Base-by-base conservation (phyloP, 2,797 vertebrate genomes). In the Microctenopoma steveboyesi region DNA sequence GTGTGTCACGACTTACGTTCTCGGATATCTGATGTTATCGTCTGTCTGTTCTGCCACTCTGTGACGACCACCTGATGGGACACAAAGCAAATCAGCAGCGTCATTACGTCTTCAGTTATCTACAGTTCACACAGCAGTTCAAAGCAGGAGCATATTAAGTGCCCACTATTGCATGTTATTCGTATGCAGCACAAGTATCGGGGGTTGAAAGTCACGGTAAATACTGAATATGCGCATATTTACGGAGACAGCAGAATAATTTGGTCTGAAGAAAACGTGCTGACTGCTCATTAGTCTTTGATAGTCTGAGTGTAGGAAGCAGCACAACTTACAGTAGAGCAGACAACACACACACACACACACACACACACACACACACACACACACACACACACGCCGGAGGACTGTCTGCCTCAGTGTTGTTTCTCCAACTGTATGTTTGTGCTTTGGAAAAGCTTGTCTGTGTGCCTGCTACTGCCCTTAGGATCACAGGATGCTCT, bases 381-480 rank as follows among this genome's bases (percentile, higher is more conserved):
- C 28, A 56, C 52, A 60, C 16, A 60, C 33, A 40, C 12, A 63
- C 37, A 45, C 25, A 47, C 2, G 61, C 81, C 82, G 62, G 46
- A 73, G 72, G 83, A 79, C 77, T 75, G 79, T 84, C 78, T 86
- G 77, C 76, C 55, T 59, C 64, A 47, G 50, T 46, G 51, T 53
- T 59, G 54, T 35, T 73, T 79, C 65, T 74, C 61, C 57, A 66
- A 27, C 74, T 64, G 45, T 64, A 60, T 71, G 65, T 79, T 69
- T 72, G 37, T 50, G 72, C 56, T 79, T 85, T 82, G 69, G 77
- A 79, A 75, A 64, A 71, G 69, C 58, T 56, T 2, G 62, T 81
- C 74, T 84, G 74, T 63, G 12, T 25, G 55, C 77, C 82, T 82
- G 78, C 76, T 69, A n/a, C 79, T 75, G 80, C 78, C 77, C 76